Percentiles rank a stretch among this genome's conserved stretches.
Conservation (phyloP, 2,797 vertebrate genomes). For the Scomberomorus guttatus region DNA sequence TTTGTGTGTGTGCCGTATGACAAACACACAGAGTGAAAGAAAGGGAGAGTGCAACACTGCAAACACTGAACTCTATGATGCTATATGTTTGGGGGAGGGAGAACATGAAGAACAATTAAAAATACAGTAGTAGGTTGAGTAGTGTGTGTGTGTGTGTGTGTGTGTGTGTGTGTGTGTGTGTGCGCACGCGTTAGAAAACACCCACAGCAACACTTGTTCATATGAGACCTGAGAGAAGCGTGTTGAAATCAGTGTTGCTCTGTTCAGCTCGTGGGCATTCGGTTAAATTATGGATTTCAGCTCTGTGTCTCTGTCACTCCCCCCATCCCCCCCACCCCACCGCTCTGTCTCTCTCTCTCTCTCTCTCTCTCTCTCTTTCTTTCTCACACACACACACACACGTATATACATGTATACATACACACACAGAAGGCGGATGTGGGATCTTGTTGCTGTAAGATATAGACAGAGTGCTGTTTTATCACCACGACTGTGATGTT, state of each 20-base stretch:
- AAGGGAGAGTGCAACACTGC: conserved; percentile 32
- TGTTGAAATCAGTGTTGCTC: conserved; percentile 76
- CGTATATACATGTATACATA: conserved; percentile 26
- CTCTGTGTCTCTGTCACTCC: conserved; percentile 67
- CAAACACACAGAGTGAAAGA: conserved; percentile 56
- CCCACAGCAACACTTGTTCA: conserved; percentile 61
- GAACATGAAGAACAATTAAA: conserved; percentile 76
- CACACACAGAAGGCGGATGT: conserved; percentile 60
- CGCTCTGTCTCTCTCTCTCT: conserved; percentile 52
- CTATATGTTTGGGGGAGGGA: conserved; percentile 62
- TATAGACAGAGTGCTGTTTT: conserved; percentile 77
- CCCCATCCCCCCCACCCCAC: neutral
- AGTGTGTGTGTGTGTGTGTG: neutral
- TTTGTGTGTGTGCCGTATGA: conserved; percentile 26
- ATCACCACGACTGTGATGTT: conserved; percentile 71
- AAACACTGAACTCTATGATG: conserved; percentile 47
- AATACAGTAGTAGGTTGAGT: conserved; percentile 61
- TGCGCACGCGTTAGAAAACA: conserved; percentile 45
- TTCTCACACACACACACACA: conserved; percentile 40
- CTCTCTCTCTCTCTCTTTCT: conserved; percentile 66
- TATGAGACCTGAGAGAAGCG: conserved; percentile 69
- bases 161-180: conserved; percentile 20
- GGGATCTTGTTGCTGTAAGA: conserved; percentile 72
- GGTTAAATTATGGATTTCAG: conserved; percentile 82
- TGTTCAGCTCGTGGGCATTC: conserved; percentile 80